Percentiles rank a stretch among this genome's conserved stretches.
phyloP scores from a whole-genome alignment of 2,888 invertebrate species.

The Notodonta ziczac region DNA sequence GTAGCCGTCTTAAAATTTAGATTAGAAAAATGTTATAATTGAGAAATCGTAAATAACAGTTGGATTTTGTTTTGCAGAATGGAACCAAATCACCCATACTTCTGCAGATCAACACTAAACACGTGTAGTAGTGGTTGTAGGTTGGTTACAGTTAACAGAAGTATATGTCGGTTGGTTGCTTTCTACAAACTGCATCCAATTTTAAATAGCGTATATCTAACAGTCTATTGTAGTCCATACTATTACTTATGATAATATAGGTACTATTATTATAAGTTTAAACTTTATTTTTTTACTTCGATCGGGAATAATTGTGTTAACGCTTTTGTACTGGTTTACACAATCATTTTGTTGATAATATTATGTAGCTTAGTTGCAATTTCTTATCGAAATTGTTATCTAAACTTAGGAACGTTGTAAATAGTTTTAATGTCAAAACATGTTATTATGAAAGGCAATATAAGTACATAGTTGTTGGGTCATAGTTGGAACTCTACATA shows the following conservation, averaged over 20 bases:
- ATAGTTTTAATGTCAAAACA: conserved; percentile 65
- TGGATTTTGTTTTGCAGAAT: too few relatives aligned
- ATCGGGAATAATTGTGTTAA: conserved; percentile 50
- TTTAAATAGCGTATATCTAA: conserved; percentile 64
- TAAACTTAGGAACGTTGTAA: conserved; percentile 62
- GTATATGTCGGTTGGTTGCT: too few relatives aligned
- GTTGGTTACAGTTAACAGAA: too few relatives aligned
- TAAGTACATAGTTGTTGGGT: conserved; percentile 73
- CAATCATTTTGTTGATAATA: conserved; percentile 42
- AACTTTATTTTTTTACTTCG: conserved; percentile 57
- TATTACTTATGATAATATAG: conserved; percentile 48
- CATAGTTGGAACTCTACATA: conserved; percentile 79
- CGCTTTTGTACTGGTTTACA: conserved; percentile 65
- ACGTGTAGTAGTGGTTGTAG: too few relatives aligned
- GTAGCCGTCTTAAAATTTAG: conserved; percentile 82
- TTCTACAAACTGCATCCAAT: conserved; percentile 35
- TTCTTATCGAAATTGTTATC: conserved; percentile 63
- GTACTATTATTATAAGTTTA: conserved; percentile 41
- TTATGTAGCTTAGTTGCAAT: conserved; percentile 60
- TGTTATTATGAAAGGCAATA: conserved; percentile 69
- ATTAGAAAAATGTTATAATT: conserved; percentile 73
- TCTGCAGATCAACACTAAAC: too few relatives aligned
- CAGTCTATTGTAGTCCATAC: conserved; percentile 63
- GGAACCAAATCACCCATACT: too few relatives aligned
- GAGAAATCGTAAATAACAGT: conserved; percentile 52